Base-by-base conservation (phyloP, 1,140 invertebrate genomes). In the Drosophila leontia region DNA sequence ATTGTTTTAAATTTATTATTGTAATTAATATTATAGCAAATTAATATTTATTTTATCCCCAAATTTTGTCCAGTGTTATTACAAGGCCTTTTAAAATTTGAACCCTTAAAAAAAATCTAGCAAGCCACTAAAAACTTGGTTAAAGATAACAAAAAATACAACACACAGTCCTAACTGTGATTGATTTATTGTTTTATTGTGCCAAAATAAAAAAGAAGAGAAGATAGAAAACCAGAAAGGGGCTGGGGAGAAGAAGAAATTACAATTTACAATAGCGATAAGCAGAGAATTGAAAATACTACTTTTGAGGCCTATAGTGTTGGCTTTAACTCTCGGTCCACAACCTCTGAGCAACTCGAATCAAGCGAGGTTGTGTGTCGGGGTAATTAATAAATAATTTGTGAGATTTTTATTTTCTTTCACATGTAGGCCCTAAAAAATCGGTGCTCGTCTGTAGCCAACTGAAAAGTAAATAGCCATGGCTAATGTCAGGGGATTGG, bases 131-230 rank as follows among this genome's bases (percentile, higher is more conserved):
- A 87, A 87, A 87, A 87, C 68, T 88, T 77, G 62, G 51, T 76
- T 45, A 71, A 62, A 86, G 76, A 86, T 86, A 86, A 83, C 68
- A 56, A 78, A 82, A 68, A 82, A 68, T 60, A 64, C 53, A 47
- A 69, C 55, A 74, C 51, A 55, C 51, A 88, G 72, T 57, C 67
- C 77, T 48, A 78, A 72, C 74, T 63, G 50, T 90, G 84, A 88
- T 88, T 88, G 84, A 88, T 88, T 88, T 88, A 88, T 88, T 85
- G 85, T 79, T 88, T 90, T 88, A 88, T 88, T 84, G 62, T 65
- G 85, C 69, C 26, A 81, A 84, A 85, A 81, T 75, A 41, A 23
- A 51, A 55, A 70, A 26, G 37, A 47, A 63, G 39, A 69, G 61
- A 47, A 74, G 39, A 59, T 56, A 63, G 72, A 64, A 78, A 64